Conservation (phyloP, 2,888 invertebrate species). For the Machimus rusticus region DNA sequence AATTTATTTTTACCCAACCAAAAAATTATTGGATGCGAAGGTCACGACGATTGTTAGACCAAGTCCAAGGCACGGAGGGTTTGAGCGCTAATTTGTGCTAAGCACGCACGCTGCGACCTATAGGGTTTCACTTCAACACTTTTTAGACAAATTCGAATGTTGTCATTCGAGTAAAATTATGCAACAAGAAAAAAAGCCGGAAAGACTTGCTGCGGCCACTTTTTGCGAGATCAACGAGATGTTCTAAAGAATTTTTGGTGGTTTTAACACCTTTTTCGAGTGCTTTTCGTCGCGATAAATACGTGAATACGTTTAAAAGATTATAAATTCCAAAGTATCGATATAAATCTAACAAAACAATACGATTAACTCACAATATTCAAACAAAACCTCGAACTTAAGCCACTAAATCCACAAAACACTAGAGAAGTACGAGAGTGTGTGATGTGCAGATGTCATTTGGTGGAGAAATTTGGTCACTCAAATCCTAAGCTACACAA, state of each 20-base stretch:
- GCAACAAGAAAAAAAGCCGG: slow-evolving; percentile 32
- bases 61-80: neutral
- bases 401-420: slow-evolving; percentile 14
- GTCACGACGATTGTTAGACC: slow-evolving; percentile 4
- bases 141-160: neutral
- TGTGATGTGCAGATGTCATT: neutral
- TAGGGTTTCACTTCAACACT: slow-evolving; percentile 11
- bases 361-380: neutral
- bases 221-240: neutral
- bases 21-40: slow-evolving; percentile 8
- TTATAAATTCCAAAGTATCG: neutral
- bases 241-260: neutral
- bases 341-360: neutral
- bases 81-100: neutral
- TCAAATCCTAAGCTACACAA: neutral
- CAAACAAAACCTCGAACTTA: slow-evolving; percentile 10
- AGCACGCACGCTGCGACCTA: neutral
- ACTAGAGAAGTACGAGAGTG: neutral
- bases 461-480: neutral
- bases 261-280: neutral
- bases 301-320: neutral
- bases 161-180: slow-evolving; percentile 23
- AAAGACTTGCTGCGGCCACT: neutral
- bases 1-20: slow-evolving; percentile 4
- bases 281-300: neutral